Conservation (phyloP, 2,113 vertebrate genomes). For the Eira barbara region DNA sequence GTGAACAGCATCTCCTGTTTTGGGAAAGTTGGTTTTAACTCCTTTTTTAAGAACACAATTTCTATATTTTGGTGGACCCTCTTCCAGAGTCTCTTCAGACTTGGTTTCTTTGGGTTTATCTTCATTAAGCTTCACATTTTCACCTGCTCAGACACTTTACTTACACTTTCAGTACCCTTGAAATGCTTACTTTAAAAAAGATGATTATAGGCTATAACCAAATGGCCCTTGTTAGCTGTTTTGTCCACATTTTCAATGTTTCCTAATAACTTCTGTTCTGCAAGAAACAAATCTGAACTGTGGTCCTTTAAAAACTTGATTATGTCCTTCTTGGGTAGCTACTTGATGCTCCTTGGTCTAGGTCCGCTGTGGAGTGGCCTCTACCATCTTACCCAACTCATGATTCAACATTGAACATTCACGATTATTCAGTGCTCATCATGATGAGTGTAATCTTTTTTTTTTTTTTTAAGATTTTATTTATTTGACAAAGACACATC, state of each 20-base stretch:
- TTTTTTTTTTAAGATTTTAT: no score
- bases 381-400: slow-evolving; percentile 58
- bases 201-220: no score
- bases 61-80: slow-evolving; percentile 90
- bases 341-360: slow-evolving; percentile 85
- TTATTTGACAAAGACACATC: no score
- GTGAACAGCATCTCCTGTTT: slow-evolving; percentile 89
- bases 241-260: background rate
- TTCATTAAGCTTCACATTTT: background rate
- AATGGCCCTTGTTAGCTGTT: background rate
- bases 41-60: slow-evolving; percentile 91
- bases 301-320: slow-evolving; percentile 85
- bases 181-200: no score
- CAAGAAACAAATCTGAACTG: slow-evolving; percentile 82
- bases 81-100: slow-evolving; percentile 60
- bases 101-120: background rate
- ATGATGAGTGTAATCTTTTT: background rate
- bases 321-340: slow-evolving; percentile 88
- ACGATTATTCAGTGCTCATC: background rate
- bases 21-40: slow-evolving; percentile 90
- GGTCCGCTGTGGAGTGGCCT: slow-evolving; percentile 76
- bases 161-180: no score
- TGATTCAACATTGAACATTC: background rate
- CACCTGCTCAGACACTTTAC: background rate
- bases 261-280: background rate